Evolutionary conservation across 2,888 invertebrate genomes (phyloP), one percentile per base, ranked within the genome.

Genomic region (Encarsia formosa): DNA sequence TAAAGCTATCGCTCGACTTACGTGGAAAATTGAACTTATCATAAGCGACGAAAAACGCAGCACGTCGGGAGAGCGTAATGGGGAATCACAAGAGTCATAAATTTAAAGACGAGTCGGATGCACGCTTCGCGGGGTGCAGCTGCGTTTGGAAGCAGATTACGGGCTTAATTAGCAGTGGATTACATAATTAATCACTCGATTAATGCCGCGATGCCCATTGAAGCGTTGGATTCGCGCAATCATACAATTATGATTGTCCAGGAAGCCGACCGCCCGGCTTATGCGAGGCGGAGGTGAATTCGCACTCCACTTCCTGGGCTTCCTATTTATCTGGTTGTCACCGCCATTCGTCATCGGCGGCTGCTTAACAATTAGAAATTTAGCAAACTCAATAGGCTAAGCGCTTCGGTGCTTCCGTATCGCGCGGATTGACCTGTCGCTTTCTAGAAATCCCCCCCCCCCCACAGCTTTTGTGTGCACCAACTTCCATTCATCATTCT

Each of bases 131-230:
- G 26, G 26, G 8, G 26, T n/a, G 26, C 8, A 26, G 8, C 5
- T 26, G 11, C 26, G 26, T 26, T 26, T 16, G 59, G 58, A 52
- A 59, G 56, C 64, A 65, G 67, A 68, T 70, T 70, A 66, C 63
- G 64, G 63, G 66, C 60, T 62, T 69, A 68, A 70, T 71, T 70
- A 71, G 65, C 67, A 66, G 67, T 61, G 65, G 66, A 68, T 69
- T 68, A 69, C 67, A 70, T 68, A 71, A 71, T 73, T 69, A 69
- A 71, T 73, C 63, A 66, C 63, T 61, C 61, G 66, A 71, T 71
- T 68, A 68, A 70, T 70, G 65, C 68, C 61, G 51, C 66, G 67
- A 67, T 63, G 67, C 70, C 69, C 60, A 71, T 69, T 68, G 70
- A 65, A 18, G 5, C 5, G 34, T 9, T 5, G 5, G 37, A 5